Percentiles rank a stretch among this genome's conserved stretches.
Conservation (phyloP, 2,113 vertebrate genomes). For the Gadus chalcogrammus region DNA sequence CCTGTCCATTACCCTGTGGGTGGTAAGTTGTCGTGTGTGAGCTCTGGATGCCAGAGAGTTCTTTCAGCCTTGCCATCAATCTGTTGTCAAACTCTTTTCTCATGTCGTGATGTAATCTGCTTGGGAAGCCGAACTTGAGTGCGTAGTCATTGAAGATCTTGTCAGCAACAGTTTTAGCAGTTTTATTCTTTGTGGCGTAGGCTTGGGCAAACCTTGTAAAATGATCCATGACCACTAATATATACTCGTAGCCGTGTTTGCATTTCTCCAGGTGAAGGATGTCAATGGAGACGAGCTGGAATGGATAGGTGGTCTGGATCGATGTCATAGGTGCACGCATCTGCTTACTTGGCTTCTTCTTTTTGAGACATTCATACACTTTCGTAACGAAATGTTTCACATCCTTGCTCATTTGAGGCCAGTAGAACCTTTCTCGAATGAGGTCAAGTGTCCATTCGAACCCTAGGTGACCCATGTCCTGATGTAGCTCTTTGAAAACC, state of each 20-base stretch:
- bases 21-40: too few species aligned
- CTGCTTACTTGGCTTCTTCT: background rate
- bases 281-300: background rate
- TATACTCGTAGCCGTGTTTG: too few species aligned
- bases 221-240: too few species aligned
- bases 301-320: conserved; percentile 11
- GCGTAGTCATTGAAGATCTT: conserved; percentile 18
- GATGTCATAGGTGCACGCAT: background rate
- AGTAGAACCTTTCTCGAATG: too few species aligned
- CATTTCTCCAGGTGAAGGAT: conserved; percentile 11
- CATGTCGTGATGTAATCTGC: background rate
- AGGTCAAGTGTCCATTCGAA: too few species aligned
- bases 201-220: conserved; percentile 21
- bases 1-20: too few species aligned
- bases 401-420: too few species aligned
- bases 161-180: conserved; percentile 10
- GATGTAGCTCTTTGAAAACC: too few species aligned
- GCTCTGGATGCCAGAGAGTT: too few species aligned
- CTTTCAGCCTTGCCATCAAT: conserved; percentile 4
- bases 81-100: background rate
- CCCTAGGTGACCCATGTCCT: too few species aligned
- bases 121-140: conserved; percentile 18
- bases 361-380: background rate
- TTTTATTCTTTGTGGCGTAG: conserved; percentile 8
- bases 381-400: too few species aligned